These are phyloP conservation scores for Siniperca obscura DNA, from an alignment of 2,797 vertebrate genomes.

Conservation along the genomic window DNA sequence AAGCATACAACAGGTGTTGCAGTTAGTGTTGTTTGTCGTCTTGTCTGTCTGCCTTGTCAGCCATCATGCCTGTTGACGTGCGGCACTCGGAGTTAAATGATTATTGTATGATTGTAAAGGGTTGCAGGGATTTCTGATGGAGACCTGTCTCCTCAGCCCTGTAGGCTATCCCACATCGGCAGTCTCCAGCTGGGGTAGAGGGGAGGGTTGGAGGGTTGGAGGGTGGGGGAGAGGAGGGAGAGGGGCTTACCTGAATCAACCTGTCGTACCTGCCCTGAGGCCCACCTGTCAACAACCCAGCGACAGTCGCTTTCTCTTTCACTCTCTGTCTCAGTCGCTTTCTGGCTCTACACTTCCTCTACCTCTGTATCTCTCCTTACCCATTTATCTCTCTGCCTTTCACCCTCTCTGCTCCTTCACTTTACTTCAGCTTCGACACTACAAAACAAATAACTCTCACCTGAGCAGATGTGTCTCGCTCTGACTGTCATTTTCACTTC, in stretches of 20 bases:
- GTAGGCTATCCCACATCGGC: conserved; percentile 79
- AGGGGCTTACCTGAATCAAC: conserved; percentile 79
- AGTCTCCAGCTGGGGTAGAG: conserved; percentile 71
- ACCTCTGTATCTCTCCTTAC: conserved; percentile 62
- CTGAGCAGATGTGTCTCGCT: conserved; percentile 58
- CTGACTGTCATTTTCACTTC: conserved; percentile 67
- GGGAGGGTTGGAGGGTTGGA: conserved; percentile 37
- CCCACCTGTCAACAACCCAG: conserved; percentile 80
- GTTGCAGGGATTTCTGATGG: conserved; percentile 73
- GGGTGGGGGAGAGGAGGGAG: conserved; percentile 36
- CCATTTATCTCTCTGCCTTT: conserved; percentile 70
- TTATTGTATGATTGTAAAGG: conserved; percentile 78
- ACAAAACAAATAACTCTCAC: conserved; percentile 78
- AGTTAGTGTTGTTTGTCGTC: conserved; percentile 71
- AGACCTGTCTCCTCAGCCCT: conserved; percentile 76
- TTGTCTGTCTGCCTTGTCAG: conserved; percentile 69
- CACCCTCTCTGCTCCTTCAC: conserved; percentile 53
- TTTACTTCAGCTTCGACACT: conserved; percentile 53
- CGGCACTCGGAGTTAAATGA: conserved; percentile 76
- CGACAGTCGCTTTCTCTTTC: conserved; percentile 76
- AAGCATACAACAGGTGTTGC: conserved; percentile 45
- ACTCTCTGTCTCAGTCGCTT: conserved; percentile 63
- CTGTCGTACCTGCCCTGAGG: conserved; percentile 80
- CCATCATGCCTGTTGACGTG: conserved; percentile 73
- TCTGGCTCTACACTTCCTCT: conserved; percentile 63